phyloP scores from a whole-genome alignment of 2,888 invertebrate species.

The Prosapia bicincta region DNA sequence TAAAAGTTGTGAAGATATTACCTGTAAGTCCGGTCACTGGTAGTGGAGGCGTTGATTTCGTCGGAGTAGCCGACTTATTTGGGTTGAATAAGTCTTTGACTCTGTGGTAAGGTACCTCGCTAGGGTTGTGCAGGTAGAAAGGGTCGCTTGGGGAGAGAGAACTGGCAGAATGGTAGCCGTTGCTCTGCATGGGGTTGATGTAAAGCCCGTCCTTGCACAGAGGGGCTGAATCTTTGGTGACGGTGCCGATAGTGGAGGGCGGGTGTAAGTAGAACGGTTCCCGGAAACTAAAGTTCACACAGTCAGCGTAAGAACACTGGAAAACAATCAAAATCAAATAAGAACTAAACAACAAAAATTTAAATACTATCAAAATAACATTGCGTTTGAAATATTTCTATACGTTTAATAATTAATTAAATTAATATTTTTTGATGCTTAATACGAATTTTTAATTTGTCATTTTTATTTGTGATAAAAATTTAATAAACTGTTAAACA shows the following conservation, averaged over 20 bases:
- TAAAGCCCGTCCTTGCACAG: slow-evolving; percentile 68
- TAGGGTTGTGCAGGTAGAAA: slow-evolving; percentile 82
- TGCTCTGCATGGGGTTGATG: slow-evolving; percentile 75
- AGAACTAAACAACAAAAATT: no score
- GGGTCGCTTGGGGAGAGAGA: slow-evolving; percentile 61
- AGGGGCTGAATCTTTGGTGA: slow-evolving; percentile 44
- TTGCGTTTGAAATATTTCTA: no score
- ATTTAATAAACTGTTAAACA: no score
- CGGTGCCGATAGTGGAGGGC: slow-evolving; percentile 52
- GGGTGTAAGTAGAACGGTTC: slow-evolving; percentile 77
- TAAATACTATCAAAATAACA: no score
- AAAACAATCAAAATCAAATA: neutral
- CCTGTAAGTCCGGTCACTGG: slow-evolving; percentile 42
- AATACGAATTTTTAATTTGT: no score
- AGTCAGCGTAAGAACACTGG: slow-evolving; percentile 55
- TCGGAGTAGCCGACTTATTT: slow-evolving; percentile 18
- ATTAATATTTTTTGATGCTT: no score
- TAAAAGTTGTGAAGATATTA: no score
- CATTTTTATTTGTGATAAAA: no score
- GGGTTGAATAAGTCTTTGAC: slow-evolving; percentile 76
- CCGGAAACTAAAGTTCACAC: slow-evolving; percentile 52
- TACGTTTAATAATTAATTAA: no score
- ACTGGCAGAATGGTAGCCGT: slow-evolving; percentile 47
- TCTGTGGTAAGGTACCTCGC: slow-evolving; percentile 72
- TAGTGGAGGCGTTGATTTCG: slow-evolving; percentile 21